Evolutionary conservation across 2,797 vertebrate genomes (phyloP).

Genomic region (Hydrophis major): DNA sequence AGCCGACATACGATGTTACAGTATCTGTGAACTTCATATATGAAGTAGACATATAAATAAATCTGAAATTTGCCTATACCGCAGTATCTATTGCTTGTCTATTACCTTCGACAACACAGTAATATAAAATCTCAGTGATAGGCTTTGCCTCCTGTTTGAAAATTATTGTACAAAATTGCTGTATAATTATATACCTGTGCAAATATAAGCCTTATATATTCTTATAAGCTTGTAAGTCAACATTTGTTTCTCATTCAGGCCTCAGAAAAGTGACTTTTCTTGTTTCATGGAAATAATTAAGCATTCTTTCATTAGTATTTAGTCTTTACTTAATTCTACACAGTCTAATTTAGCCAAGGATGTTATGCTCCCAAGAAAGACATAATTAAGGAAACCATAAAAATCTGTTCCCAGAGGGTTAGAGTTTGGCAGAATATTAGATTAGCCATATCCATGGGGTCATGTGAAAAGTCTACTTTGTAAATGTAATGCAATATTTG

Average conservation of each 20-base stretch:
- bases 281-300: not conserved
- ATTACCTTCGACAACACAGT: not conserved
- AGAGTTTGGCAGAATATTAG: conserved; percentile 46
- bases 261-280: not conserved
- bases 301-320: not conserved
- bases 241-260: not conserved
- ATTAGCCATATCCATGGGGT: conserved; percentile 24
- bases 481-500: conserved; percentile 22
- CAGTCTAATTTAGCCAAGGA: conserved; percentile 35
- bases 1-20: too few relatives aligned
- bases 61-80: not conserved
- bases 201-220: not conserved
- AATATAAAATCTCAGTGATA: not conserved
- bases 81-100: not conserved
- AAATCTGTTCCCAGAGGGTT: conserved; percentile 47
- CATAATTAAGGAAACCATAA: conserved; percentile 53
- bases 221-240: not conserved
- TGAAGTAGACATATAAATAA: not conserved
- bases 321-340: conserved; percentile 10
- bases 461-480: conserved; percentile 52
- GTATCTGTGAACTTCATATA: too few relatives aligned
- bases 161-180: not conserved
- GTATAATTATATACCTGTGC: not conserved
- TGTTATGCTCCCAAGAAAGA: conserved; percentile 48
- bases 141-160: not conserved